Percentiles rank a stretch among this genome's conserved stretches.
Evolutionary conservation across 1,140 invertebrate species (phyloP).

Genomic region (Alviniconcha marisindica): DNA sequence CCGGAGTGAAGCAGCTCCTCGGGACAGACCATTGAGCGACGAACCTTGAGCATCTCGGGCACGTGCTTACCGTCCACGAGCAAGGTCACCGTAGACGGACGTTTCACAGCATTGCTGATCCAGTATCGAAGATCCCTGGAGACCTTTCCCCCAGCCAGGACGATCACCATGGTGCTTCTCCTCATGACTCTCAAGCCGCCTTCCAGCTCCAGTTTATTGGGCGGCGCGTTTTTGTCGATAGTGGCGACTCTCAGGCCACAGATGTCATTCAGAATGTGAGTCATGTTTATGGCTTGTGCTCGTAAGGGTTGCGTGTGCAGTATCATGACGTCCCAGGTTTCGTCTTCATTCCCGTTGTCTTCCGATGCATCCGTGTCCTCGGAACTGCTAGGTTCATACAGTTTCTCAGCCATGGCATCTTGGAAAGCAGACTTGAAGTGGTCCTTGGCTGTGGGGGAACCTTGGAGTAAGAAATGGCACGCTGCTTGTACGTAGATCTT

Average conservation of each 20-base stretch:
- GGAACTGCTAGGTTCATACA: background rate
- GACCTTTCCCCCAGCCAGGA: background rate
- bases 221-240: background rate
- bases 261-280: background rate
- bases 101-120: background rate
- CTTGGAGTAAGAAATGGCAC: background rate
- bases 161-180: background rate
- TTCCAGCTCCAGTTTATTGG: background rate
- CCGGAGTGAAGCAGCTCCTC: background rate
- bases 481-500: slow-evolving; percentile 20
- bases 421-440: slow-evolving; percentile 5
- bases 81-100: background rate
- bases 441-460: background rate
- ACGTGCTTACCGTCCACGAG: background rate
- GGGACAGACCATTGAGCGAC: background rate
- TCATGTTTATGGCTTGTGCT: background rate
- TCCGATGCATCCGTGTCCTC: background rate
- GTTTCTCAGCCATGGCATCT: background rate
- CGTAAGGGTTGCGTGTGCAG: background rate
- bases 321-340: background rate
- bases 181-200: background rate
- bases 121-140: background rate
- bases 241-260: background rate
- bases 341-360: background rate
- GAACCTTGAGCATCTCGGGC: background rate